These are phyloP conservation scores for Enteromius fasciolatus DNA, from an alignment of 2,797 vertebrate genomes.

Conservation along the genomic window DNA sequence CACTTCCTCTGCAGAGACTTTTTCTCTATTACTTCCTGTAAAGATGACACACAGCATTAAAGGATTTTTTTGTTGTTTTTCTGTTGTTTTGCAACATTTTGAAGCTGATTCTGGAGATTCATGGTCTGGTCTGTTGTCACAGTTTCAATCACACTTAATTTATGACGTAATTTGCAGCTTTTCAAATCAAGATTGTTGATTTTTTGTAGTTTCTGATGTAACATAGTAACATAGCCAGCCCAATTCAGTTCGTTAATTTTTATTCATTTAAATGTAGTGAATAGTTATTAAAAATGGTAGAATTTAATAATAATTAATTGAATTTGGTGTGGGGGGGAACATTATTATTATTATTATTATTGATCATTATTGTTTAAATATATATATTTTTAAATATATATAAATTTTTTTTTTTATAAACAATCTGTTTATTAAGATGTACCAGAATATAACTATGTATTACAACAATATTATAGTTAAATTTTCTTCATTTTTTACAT, in stretches of 20 bases:
- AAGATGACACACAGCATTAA: background rate
- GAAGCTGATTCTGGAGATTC: background rate
- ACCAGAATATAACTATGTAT: too few species aligned
- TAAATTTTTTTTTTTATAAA: too few species aligned
- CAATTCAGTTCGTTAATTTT: background rate
- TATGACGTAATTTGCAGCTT: background rate
- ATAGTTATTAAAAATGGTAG: background rate
- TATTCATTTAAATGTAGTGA: background rate
- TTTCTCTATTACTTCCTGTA: background rate
- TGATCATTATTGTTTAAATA: background rate
- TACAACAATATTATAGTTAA: too few species aligned
- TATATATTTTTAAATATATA: too few species aligned
- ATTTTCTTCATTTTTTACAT: too few species aligned
- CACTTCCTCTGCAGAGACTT: background rate
- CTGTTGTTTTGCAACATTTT: background rate
- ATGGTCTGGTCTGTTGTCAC: background rate
- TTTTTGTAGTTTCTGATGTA: background rate
- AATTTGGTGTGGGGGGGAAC: background rate
- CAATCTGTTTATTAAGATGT: too few species aligned
- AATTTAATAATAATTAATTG: background rate
- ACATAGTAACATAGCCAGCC: background rate
- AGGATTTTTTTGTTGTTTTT: background rate
- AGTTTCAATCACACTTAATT: background rate
- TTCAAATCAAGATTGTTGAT: background rate
- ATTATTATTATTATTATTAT: slow-evolving; percentile 1